Conservation (phyloP, 1,140 invertebrate genomes). For the Micrasema longulum region DNA sequence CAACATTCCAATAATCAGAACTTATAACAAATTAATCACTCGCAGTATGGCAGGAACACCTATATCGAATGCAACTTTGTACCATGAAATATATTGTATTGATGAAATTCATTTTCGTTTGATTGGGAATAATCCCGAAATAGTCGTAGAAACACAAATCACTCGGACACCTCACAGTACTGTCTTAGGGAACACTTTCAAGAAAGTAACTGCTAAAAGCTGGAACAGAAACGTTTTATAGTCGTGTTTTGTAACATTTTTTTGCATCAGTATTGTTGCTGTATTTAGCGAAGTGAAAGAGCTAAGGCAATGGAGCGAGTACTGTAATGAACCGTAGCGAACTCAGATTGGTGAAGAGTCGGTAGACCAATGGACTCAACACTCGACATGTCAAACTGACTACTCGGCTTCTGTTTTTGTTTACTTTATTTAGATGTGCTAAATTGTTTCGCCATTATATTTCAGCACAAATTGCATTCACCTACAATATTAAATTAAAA, state of each 20-base stretch:
- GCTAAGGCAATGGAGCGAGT: conserved; percentile 49
- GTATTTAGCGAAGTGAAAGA: conserved; percentile 46
- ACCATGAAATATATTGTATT: conserved; percentile 41
- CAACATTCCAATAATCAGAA: conserved; percentile 31
- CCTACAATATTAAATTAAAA: too few species aligned
- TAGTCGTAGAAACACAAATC: conserved; percentile 20
- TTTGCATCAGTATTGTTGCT: conserved; percentile 44
- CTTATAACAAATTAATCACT: conserved; percentile 3
- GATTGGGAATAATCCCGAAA: conserved; percentile 40
- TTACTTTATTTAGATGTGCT: too few species aligned
- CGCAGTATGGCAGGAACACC: neutral
- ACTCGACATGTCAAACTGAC: conserved; percentile 1
- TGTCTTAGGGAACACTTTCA: conserved; percentile 48
- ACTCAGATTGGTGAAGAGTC: conserved; percentile 12
- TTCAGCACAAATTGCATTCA: too few species aligned
- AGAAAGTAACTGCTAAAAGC: conserved; percentile 51
- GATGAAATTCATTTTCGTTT: conserved; percentile 41
- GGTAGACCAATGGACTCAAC: conserved; percentile 2
- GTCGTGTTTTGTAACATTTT: conserved; percentile 52
- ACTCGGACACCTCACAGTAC: conserved; percentile 39
- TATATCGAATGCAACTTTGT: conserved; percentile 7
- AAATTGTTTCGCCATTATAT: too few species aligned
- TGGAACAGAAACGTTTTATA: conserved; percentile 49
- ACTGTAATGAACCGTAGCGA: conserved; percentile 49
- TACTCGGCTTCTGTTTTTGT: too few species aligned